Evolutionary conservation across 2,113 vertebrate genomes (phyloP), one percentile per base, ranked within the genome.

Genomic region (Caranx ignobilis): DNA sequence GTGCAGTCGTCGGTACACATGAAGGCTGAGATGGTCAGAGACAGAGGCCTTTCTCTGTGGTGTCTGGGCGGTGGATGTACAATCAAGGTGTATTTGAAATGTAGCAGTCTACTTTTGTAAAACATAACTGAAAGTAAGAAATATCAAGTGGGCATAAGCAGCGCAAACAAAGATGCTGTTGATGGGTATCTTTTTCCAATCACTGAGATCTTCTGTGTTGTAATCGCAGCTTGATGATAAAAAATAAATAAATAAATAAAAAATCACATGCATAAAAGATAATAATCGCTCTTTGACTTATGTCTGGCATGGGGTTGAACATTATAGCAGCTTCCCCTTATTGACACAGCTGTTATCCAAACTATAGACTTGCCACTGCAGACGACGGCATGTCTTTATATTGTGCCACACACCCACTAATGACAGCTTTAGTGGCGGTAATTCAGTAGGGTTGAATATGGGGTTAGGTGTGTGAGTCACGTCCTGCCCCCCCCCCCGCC

Each of bases 341-440:
- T 92, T 94, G 93, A 93, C 89, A 93, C 91, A 94, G 93, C 93
- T 93, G 90, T 92, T 93, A 71, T 48, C 35, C 83, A 91, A 93
- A 94, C 90, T 89, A 87, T 86, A 87, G 91, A 81, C 91, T 86
- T 85, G 86, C 86, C 83, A 70, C 86, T 70, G 83, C 84, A 86
- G 85, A 87, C 67, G 62, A 86, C 72, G 71, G 76, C 26, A 19
- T 83, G 89, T 87, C 80, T 91, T 87, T 89, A 88, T 91, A 84
- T 84, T 87, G 87, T 89, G 83, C 83, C 92, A 91, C 87, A 91
- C 82, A 88, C 86, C 87, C 91, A 90, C 88, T 93, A 94, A 95
- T 93, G 92, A 94, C 86, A 93, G 91, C 89, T 94, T 91, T 92
- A 92, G 84, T 91, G 79, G 76, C 84, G 77, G 87, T 91, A 89